Evolutionary conservation across 2,113 vertebrate species (phyloP), one percentile per base, ranked within the genome.

Genomic region (Dasyprocta punctata): DNA sequence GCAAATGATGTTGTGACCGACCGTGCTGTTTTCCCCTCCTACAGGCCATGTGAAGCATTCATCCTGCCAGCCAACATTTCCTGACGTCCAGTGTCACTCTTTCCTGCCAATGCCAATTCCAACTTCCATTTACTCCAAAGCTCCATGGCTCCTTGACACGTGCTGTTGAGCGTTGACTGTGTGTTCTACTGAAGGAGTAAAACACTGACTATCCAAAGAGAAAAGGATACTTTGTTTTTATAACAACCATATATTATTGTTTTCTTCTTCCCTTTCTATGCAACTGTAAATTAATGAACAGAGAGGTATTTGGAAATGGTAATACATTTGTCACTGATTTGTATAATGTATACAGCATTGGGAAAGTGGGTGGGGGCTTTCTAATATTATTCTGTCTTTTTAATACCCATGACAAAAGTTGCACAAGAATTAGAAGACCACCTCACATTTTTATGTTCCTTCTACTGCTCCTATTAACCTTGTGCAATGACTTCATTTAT

Each of bases 251-350:
- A 96, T 98, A 96, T 98, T 98, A 98, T 98, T 98, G 95, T 95
- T 98, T 98, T 99, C 98, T 99, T 98, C 98, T 98, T 98, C 99
- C 98, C 98, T 99, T 99, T 99, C 99, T 99, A 99, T 99, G 99
- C 99, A 99, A 99, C 97, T 99, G 99, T 99, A 99, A 98, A 99
- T 99, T 99, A 99, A 98, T 95, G 98, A 99, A 99, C 98, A 99
- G 98, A 99, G 99, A 99, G 99, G 99, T 99, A 98, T 99, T 98
- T 98, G 98, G 98, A 98, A 98, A 98, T 97, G 97, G 98, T 98
- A 98, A 97, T 98, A 97, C 98, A 97, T 98, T 99, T 99, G 98
- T 99, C 98, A 98, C 98, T 98, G 98, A 99, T 99, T 99, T 99
- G 98, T 99, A 99, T 98, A 98, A 98, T 96, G 99, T 98, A 98